Conservation (phyloP, 2,888 invertebrate genomes). For the Ametastegia equiseti region DNA sequence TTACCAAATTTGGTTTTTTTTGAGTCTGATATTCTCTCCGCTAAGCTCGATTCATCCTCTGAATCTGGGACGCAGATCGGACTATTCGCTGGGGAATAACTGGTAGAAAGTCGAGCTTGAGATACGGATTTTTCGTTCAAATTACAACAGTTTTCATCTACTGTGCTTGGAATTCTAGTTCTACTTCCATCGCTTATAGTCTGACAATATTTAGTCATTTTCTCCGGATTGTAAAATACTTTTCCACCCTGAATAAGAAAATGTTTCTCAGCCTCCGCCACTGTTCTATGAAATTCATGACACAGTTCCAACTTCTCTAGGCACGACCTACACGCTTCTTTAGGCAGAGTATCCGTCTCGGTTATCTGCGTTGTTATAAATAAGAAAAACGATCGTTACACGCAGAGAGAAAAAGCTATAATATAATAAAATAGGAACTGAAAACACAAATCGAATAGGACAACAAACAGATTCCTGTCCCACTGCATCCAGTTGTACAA, state of each 20-base stretch:
- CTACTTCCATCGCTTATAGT: not conserved
- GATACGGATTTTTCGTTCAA: not conserved
- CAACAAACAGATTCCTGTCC: not conserved
- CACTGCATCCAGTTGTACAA: not conserved
- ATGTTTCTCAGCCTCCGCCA: slow-evolving; percentile 43
- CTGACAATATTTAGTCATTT: not conserved
- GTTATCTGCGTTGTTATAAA: slow-evolving; percentile 36
- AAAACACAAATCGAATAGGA: not conserved
- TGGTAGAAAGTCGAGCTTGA: not conserved
- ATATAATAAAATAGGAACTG: not conserved
- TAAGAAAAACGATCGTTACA: not conserved
- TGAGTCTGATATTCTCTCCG: not conserved
- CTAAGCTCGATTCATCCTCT: not conserved
- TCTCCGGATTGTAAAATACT: not conserved
- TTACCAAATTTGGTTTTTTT: not conserved
- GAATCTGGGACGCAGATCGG: not conserved
- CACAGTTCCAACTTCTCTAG: slow-evolving; percentile 48
- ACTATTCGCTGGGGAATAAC: not conserved
- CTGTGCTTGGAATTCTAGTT: not conserved
- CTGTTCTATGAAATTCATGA: slow-evolving; percentile 51
- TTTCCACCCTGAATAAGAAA: slow-evolving; percentile 42
- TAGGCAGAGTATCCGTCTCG: slow-evolving; percentile 43
- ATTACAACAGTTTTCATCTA: not conserved
- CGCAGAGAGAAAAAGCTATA: too few species aligned
- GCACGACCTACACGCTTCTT: slow-evolving; percentile 48